Base-by-base conservation (phyloP, 2,113 vertebrate genomes). In the Dipodomys spectabilis region DNA sequence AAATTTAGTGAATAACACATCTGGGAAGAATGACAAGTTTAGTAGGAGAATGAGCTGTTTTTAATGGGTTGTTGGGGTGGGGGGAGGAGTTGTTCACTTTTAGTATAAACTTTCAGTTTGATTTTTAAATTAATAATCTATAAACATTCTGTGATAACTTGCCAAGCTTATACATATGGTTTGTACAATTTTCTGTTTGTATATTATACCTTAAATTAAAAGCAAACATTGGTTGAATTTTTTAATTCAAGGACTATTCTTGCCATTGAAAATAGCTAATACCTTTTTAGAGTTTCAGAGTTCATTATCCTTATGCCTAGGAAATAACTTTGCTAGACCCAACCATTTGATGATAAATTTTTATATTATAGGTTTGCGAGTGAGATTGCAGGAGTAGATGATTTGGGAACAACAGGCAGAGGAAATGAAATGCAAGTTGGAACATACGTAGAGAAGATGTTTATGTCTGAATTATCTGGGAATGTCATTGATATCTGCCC, bases 361-460 rank as follows among this genome's bases (percentile, higher is more conserved):
- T 95, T 85, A 30, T 87, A 68, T 92, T 32, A 74, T 75, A 99
- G 99, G 92, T 99, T 99, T 98, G 99, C 99, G 90, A 99, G 99
- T 97, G 99, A 99, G 98, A 97, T 99, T 84, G 99, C 99, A 35
- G 99, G 99, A 18, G 99, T 99, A 72, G 99, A 99, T 98, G 99
- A 99, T 95, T 98, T 99, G 96, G 99, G 99, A 96, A 99, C 99
- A 10, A 99, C 99, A 0, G 99, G 99, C 90, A 98, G 99, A 98
- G 99, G 99, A 93, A 99, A 99, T 18, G 98, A 99, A 80, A 98
- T 99, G 98, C 99, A 99, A 98, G 99, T 99, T 86, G 99, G 99
- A 67, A 99, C 99, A 13, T 99, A 99, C 0, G 98, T 99, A 93
- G 99, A 99, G 97, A 99, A 99, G 97, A 99, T 99, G 99, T 99